Evolutionary conservation across 1,140 invertebrate species (phyloP), one percentile per base, ranked within the genome.

Genomic region (Trichonephila inaurata): DNA sequence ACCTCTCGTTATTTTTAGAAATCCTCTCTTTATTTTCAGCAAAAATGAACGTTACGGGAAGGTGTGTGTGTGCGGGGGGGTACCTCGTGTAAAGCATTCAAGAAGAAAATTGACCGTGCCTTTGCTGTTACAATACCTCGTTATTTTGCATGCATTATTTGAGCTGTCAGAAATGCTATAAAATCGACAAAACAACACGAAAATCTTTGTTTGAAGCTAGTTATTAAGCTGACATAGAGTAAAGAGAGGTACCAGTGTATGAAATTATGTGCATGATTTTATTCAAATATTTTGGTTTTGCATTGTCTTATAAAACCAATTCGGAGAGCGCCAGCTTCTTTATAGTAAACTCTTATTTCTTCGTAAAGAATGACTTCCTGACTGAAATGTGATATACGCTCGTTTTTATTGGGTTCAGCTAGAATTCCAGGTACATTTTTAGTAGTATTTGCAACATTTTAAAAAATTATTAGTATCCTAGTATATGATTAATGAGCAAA

Each of bases 81-180:
- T 5, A 28, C 28, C 28, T 33, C 28, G 24, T 28, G 69, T 28
- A 72, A 72, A 72, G 69, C 69, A 72, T 24, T 72, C 69, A 83
- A 83, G 40, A 83, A 58, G 81, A 83, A 83, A 83, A 83, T 83
- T 83, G 81, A n/a, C n/a, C 24, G 24, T 33, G 28, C 4, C 10
- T 72, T 72, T 24, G 24, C 16, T 51, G 44, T 58, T 58, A 83
- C 81, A 83, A 83, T 83, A n/a, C 40, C 40, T 83, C 81, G 81
- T 83, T 83, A 51, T 58, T 83, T 83, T 83, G 40, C 81, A 83
- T 83, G 40, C 81, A 51, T 83, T 83, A 83, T 83, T 83, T 83
- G 40, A 83, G 81, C 40, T 83, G 81, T 83, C 81, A 83, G 19
- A 83, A 83, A 83, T 51, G 18, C 81, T 12, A 24, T 72, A 24